These are phyloP conservation scores for Spongilla lacustris DNA, from an alignment of 37 sponge, comb jelly and placozoan species.

Conservation along the genomic window DNA sequence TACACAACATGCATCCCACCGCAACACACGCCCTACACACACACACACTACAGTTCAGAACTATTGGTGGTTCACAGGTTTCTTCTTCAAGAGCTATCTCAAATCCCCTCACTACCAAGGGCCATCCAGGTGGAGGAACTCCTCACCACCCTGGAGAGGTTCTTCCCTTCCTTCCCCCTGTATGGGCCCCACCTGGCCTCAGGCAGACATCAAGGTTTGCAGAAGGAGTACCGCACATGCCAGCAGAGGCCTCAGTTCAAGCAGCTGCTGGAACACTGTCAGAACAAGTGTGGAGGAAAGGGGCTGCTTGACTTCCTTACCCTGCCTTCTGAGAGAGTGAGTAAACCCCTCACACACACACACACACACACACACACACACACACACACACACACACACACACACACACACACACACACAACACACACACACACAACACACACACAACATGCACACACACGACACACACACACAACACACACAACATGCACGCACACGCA, in stretches of 20 bases:
- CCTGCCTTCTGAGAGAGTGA: constrained; percentile 66
- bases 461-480: not conserved
- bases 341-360: not conserved
- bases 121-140: constrained; percentile 51
- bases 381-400: too few relatives aligned
- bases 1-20: not conserved
- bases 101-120: constrained; percentile 12
- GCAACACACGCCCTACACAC: constrained; percentile 1
- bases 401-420: too few relatives aligned
- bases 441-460: too few relatives aligned
- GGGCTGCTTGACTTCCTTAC: constrained; percentile 34
- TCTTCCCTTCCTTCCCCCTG: constrained; percentile 58
- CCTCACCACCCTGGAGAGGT: constrained; percentile 49
- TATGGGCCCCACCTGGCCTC: constrained; percentile 54
- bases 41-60: constrained; percentile 31
- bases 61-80: constrained; percentile 47
- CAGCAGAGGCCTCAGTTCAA: constrained; percentile 41
- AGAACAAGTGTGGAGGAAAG: constrained; percentile 48
- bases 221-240: constrained; percentile 33
- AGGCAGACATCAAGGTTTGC: constrained; percentile 26
- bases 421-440: too few relatives aligned
- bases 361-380: too few relatives aligned
- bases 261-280: constrained; percentile 50
- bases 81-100: constrained; percentile 50
- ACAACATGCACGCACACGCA: not conserved